Evolutionary conservation across 2,113 vertebrate genomes (phyloP).

Genomic region (Mesoclemmys tuberculata): DNA sequence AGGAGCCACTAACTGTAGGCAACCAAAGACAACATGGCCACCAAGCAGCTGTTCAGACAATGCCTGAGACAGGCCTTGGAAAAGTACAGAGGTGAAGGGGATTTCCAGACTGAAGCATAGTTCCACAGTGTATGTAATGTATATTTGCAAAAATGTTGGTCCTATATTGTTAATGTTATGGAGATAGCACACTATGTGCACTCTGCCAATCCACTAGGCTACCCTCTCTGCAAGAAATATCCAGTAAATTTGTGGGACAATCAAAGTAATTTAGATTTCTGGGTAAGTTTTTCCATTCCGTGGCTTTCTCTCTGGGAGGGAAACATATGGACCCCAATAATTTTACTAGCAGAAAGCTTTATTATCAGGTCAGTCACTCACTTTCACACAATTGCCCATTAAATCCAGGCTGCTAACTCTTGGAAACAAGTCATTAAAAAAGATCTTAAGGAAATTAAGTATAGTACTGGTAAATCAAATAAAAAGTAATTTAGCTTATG

Average conservation of each 20-base stretch:
- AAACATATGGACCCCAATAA: fast-evolving
- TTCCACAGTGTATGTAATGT: fast-evolving
- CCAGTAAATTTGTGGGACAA: background rate
- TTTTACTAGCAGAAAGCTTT: background rate
- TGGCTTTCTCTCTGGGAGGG: background rate
- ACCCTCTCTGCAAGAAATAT: background rate
- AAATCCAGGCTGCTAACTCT: background rate
- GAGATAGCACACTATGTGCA: fast-evolving
- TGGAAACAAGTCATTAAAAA: background rate
- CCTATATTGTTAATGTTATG: background rate
- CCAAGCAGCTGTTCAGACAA: fast-evolving
- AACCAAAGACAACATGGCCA: fast-evolving
- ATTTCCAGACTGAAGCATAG: fast-evolving
- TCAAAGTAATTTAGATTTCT: background rate
- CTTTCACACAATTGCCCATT: background rate
- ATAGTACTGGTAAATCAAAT: background rate
- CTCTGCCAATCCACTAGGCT: background rate
- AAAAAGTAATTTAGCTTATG: background rate
- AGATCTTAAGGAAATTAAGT: background rate
- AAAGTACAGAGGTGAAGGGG: background rate
- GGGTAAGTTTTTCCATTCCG: background rate
- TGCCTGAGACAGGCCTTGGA: background rate
- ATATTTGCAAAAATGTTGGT: background rate
- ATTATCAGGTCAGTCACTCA: background rate
- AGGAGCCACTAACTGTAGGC: background rate